Evolutionary conservation across 2,888 invertebrate species (phyloP), one percentile per base, ranked within the genome.

Genomic region (Tubulanus polymorphus): DNA sequence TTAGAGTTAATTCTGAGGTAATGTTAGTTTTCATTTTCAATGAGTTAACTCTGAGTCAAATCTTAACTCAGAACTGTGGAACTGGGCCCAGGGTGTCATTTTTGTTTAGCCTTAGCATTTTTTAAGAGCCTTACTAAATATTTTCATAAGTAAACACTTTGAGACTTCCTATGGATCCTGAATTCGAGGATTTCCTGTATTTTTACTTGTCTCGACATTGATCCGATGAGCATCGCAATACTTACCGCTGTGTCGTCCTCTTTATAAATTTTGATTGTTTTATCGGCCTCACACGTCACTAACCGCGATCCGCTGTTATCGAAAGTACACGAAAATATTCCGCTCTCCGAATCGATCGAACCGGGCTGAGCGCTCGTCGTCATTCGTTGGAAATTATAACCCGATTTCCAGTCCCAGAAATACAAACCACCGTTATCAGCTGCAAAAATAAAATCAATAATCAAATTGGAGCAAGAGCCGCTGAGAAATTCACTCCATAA

Each of bases 361-460:
- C 99, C 99, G 0, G 97, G 96, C 77, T 99, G 99, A 0, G 93
- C 94, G 1, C 92, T 90, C 3, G 95, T 88, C 85, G 90, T 84
- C 2, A 83, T 70, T 29, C 78, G 65, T 68, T 99, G 99, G 83
- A 97, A 99, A 81, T 99, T 99, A 75, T 97, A 97, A 0, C 97
- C 99, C 0, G 96, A 96, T 70, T 92, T 85, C 97, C 97, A 99
- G 78, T 99, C 99, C 97, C 97, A 99, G 71, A 92, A 89, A 79
- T 91, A 88, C 84, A 99, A 85, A 0, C 95, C 93, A 1, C 99
- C 99, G 76, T 99, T 99, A 77, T 99, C 97, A 25, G 93, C 81
- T 81, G 54, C 26, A 64, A 56, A 27, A 12, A 27, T 20, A 29
- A 28, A 61, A 45, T 60, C 27, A 45, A 35, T 18, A 53, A 20